Conservation (phyloP, 2,888 invertebrate genomes). For the Xestobium rufovillosum region DNA sequence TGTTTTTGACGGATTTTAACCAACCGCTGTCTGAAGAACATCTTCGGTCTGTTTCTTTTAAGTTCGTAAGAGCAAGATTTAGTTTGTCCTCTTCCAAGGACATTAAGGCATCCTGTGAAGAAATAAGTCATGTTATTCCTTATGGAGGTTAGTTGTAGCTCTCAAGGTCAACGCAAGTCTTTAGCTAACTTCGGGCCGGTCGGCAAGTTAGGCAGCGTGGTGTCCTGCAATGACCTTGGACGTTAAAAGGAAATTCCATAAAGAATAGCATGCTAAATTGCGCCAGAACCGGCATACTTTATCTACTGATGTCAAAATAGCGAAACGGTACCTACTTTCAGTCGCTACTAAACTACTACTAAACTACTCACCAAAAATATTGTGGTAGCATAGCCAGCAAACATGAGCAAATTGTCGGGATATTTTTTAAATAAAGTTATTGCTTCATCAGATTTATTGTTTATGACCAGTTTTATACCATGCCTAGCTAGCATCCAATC, state of each 20-base stretch:
- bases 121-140: too few relatives aligned
- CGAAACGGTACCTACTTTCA: too few relatives aligned
- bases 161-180: too few relatives aligned
- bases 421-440: constrained; percentile 41
- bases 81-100: constrained; percentile 63
- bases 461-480: constrained; percentile 44
- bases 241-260: too few relatives aligned
- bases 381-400: constrained; percentile 45
- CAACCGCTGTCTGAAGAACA: constrained; percentile 50
- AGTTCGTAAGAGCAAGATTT: constrained; percentile 46
- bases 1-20: constrained; percentile 49
- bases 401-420: constrained; percentile 44
- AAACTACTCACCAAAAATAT: constrained; percentile 43
- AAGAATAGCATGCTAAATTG: too few relatives aligned
- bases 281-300: too few relatives aligned
- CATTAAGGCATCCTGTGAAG: constrained; percentile 57
- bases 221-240: too few relatives aligned
- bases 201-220: too few relatives aligned
- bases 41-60: constrained; percentile 54
- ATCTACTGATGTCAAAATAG: too few relatives aligned
- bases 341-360: too few relatives aligned
- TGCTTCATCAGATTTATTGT: constrained; percentile 44
- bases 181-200: too few relatives aligned
- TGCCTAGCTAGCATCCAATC: constrained; percentile 42
- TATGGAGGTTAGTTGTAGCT: too few relatives aligned